Conservation (phyloP, 2,113 vertebrate species). For the Varanus komodoensis region DNA sequence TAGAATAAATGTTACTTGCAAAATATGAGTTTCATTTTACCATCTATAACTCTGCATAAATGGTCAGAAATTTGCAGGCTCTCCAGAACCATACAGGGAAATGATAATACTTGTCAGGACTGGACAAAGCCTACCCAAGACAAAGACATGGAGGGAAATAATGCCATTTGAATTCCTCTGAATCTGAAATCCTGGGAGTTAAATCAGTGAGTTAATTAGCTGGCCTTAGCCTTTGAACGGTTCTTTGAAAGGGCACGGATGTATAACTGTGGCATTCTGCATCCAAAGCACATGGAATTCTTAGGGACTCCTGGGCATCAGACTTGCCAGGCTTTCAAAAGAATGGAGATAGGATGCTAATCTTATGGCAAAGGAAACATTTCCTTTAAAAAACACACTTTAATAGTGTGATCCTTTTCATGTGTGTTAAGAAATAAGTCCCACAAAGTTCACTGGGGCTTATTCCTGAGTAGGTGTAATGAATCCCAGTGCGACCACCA, state of each 20-base stretch:
- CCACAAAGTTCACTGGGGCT: too few species aligned
- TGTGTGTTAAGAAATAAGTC: too few species aligned
- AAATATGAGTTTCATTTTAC: too few species aligned
- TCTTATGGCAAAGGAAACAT: not conserved
- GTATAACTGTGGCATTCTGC: not conserved
- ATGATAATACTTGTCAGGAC: too few species aligned
- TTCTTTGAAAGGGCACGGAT: slow-evolving; percentile 3
- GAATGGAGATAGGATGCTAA: not conserved
- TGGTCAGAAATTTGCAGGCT: too few species aligned
- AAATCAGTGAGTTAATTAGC: not conserved
- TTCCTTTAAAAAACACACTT: not conserved
- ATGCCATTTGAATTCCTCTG: not conserved
- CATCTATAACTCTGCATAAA: too few species aligned
- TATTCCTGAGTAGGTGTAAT: too few species aligned
- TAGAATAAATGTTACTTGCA: too few species aligned
- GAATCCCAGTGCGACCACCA: too few species aligned
- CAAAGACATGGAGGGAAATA: not conserved
- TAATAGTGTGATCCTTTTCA: too few species aligned
- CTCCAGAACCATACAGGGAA: too few species aligned
- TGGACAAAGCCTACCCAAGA: not conserved
- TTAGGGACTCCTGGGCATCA: not conserved
- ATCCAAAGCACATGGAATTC: not conserved
- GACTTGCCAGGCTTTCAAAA: not conserved
- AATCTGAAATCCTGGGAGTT: not conserved
- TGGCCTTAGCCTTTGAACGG: not conserved